Conservation (phyloP, 2,797 vertebrate genomes). For the Cyprinodon diabolis region DNA sequence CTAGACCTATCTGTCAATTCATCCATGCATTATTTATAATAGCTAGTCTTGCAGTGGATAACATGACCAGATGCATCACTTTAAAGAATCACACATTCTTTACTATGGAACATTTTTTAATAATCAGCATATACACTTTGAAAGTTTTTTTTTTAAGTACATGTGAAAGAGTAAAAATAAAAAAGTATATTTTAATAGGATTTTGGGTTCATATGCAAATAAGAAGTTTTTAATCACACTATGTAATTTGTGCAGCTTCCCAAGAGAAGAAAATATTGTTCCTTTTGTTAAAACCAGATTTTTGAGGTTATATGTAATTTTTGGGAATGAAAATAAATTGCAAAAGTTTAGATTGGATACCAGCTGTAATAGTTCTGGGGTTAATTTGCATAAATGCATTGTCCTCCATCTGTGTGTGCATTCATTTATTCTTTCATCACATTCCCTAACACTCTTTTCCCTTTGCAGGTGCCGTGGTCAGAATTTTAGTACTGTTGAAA, state of each 20-base stretch:
- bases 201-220: background rate
- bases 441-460: background rate
- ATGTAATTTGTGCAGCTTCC: background rate
- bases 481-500: background rate
- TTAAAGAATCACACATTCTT: no score
- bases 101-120: no score
- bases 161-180: no score
- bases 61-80: no score
- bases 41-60: no score
- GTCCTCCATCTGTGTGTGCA: background rate
- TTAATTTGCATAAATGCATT: background rate
- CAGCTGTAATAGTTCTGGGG: background rate
- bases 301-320: background rate
- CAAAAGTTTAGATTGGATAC: background rate
- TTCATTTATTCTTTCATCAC: background rate
- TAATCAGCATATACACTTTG: no score
- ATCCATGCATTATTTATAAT: no score
- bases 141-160: no score
- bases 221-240: background rate
- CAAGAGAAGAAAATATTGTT: background rate
- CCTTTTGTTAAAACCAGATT: background rate
- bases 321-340: background rate
- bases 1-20: no score
- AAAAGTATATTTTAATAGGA: no score
- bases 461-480: background rate